phyloP scores from a whole-genome alignment of 1,140 invertebrate genomes.

The Plodia interpunctella region DNA sequence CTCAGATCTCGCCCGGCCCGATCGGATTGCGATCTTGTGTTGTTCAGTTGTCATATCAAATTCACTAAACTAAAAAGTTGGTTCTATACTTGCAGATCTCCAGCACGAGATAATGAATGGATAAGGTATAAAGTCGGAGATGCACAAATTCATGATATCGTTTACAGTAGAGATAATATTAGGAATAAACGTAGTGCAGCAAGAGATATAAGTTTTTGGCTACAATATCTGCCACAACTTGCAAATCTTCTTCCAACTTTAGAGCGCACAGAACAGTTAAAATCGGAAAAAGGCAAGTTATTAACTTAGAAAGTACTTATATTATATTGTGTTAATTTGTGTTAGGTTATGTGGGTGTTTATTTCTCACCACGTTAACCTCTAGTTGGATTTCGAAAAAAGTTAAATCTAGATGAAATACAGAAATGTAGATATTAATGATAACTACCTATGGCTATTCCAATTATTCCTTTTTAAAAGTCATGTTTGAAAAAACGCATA shows the following conservation, averaged over 20 bases:
- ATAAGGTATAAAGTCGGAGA: conserved; percentile 75
- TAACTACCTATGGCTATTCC: too few relatives aligned
- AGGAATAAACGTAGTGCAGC: conserved; percentile 24
- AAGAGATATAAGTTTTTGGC: conserved; percentile 59
- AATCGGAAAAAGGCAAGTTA: conserved; percentile 35
- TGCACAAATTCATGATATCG: conserved; percentile 52
- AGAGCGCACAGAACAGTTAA: conserved; percentile 46
- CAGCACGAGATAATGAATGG: conserved; percentile 77
- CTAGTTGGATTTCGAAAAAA: too few relatives aligned
- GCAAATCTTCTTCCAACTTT: conserved; percentile 30
- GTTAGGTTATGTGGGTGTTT: too few relatives aligned
- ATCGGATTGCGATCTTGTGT: too few relatives aligned
- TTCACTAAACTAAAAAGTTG: background rate
- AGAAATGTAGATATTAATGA: too few relatives aligned
- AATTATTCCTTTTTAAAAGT: too few relatives aligned
- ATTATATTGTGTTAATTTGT: too few relatives aligned
- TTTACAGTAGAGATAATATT: conserved; percentile 20
- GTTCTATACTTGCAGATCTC: conserved; percentile 74
- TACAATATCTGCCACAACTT: conserved; percentile 61
- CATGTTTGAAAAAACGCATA: too few relatives aligned
- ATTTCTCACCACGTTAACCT: too few relatives aligned
- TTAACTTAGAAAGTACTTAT: conserved; percentile 17
- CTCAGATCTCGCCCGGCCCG: too few relatives aligned
- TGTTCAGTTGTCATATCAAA: too few relatives aligned
- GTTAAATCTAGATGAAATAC: too few relatives aligned